Base-by-base conservation (phyloP, 2,113 vertebrate species). In the Mustelus asterias region DNA sequence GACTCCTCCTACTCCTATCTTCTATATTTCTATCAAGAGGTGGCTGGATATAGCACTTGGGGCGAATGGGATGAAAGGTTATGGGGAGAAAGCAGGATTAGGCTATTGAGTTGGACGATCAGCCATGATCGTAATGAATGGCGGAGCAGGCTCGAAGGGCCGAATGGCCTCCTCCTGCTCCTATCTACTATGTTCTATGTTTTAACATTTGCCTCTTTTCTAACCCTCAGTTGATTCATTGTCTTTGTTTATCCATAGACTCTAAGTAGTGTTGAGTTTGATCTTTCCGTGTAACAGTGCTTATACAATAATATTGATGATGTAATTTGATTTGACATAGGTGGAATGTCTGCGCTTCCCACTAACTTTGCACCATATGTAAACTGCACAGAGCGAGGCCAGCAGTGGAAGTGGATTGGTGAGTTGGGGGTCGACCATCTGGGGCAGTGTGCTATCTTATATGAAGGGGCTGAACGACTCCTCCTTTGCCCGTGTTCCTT, bases 381-480 rank as follows among this genome's bases (percentile, higher is more conserved):
- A 96, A 99, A 99, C 96, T 99, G 99, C 97, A 97, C 97, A 96
- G 99, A 99, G 96, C 98, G 98, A 96, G 97, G 97, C 18, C 99
- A 99, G 97, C 99, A 99, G 96, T 99, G 99, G 99, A 98, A 98
- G 95, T 98, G 99, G 97, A 98, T 98, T 0, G 98, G 99, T 99
- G 97, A 98, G 98, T 95, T 24, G 33, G 41, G 33, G 60, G n/a
- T 29, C 22, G 7, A n/a, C 89, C 33, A 33, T 14, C 10, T 54
- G 26, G 26, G 48, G 48, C 24, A 92, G 60, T 33, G 29, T 65
- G 33, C 16, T 63, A 37, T 18, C 60, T 29, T 93, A 37, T 20
- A 63, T 63, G 88, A 63, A 29, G 14, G 60, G 33, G 58, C n/a
- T 65, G 33, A 18, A 67, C 65, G 58, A 18, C 89, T 83, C 4